Evolutionary conservation across 2,113 vertebrate species (phyloP).

Genomic region (Callipepla californica): DNA sequence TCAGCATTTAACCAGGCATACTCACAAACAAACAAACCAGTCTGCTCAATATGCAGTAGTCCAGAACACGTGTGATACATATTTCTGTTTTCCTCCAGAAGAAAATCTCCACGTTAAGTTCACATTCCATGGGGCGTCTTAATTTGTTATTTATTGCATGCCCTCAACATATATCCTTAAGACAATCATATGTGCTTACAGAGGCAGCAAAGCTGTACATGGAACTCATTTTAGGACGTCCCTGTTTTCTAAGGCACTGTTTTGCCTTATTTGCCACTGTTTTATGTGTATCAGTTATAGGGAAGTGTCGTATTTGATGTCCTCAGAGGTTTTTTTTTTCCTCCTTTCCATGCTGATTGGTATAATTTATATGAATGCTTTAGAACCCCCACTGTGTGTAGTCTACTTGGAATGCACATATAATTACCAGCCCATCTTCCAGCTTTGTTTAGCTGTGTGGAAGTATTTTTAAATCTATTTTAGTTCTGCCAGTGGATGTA

Average conservation of each 20-base stretch:
- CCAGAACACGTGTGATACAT: background rate
- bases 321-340: constrained; percentile 8
- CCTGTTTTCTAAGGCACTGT: constrained; percentile 31
- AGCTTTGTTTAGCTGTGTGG: constrained; percentile 27
- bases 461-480: constrained; percentile 34
- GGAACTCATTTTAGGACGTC: background rate
- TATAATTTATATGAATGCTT: constrained; percentile 70
- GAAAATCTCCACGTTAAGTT: background rate
- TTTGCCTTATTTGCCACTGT: constrained; percentile 52
- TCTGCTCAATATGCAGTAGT: accelerated
- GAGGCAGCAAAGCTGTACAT: constrained; percentile 24
- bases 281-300: background rate
- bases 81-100: background rate
- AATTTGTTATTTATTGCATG: constrained; percentile 19
- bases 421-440: constrained; percentile 61
- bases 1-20: background rate
- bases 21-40: background rate
- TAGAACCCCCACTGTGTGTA: constrained; percentile 48
- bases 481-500: constrained; percentile 14
- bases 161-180: constrained; percentile 36
- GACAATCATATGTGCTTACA: background rate
- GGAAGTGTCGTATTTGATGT: constrained; percentile 36
- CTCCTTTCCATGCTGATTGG: constrained; percentile 54
- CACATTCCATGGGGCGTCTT: background rate
- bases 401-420: constrained; percentile 47